These are phyloP conservation scores for Parauchenoglanis punctatus DNA, from an alignment of 2,797 vertebrate genomes.

Conservation along the genomic window DNA sequence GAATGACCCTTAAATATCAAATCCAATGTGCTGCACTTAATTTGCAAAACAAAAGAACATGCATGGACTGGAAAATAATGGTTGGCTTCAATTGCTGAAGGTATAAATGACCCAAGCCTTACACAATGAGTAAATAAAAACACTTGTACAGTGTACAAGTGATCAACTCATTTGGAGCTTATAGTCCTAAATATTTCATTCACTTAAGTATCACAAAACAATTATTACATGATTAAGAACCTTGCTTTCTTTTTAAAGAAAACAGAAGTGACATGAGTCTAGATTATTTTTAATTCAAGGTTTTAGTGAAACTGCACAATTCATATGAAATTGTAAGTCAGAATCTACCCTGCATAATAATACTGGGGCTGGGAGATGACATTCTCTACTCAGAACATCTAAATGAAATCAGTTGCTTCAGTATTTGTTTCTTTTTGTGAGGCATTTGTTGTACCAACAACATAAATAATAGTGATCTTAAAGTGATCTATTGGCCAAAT, in stretches of 20 bases:
- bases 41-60: not conserved
- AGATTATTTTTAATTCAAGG: not conserved
- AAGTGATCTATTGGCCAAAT: not conserved
- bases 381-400: not conserved
- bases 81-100: not conserved
- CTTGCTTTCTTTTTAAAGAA: not conserved
- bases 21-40: not conserved
- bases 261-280: not conserved
- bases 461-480: not conserved
- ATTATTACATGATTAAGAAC: not conserved
- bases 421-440: not conserved
- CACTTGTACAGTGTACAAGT: not conserved
- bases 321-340: not conserved
- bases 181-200: not conserved
- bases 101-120: not conserved
- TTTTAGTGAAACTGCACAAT: not conserved
- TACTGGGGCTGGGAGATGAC: not conserved
- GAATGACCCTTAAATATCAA: not conserved
- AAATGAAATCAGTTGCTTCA: not conserved
- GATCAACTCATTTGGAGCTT: not conserved
- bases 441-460: not conserved
- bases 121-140: not conserved
- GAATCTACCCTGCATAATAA: not conserved
- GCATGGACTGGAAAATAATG: not conserved
- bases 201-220: too few species aligned